Conservation (phyloP, 2,113 vertebrate species). For the Chaenocephalus aceratus region DNA sequence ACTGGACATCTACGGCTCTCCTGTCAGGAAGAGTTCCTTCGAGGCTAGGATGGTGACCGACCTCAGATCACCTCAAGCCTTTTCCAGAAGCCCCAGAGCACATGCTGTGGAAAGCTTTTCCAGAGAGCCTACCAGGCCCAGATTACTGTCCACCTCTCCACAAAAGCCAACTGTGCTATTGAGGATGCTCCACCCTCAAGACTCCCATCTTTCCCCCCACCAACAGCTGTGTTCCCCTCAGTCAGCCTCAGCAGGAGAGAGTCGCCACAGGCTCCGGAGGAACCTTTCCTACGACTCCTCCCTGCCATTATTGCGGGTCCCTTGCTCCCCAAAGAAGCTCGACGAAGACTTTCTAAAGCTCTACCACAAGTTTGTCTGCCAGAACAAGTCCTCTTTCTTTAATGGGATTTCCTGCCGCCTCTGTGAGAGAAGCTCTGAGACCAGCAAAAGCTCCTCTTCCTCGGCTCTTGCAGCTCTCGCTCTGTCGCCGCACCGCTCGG, state of each 20-base stretch:
- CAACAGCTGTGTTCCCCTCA: slow-evolving; percentile 18
- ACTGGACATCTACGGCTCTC: slow-evolving; percentile 25
- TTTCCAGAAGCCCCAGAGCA: slow-evolving; percentile 32
- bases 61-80: slow-evolving; percentile 39
- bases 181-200: slow-evolving; percentile 19
- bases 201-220: slow-evolving; percentile 7
- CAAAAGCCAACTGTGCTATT: neutral
- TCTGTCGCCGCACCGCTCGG: slow-evolving; percentile 74
- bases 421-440: slow-evolving; percentile 45
- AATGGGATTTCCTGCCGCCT: slow-evolving; percentile 52
- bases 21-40: slow-evolving; percentile 56
- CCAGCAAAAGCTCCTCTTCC: slow-evolving; percentile 20
- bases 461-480: slow-evolving; percentile 76
- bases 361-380: slow-evolving; percentile 81
- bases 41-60: slow-evolving; percentile 19
- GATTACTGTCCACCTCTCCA: neutral
- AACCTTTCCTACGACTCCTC: slow-evolving; percentile 56
- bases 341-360: slow-evolving; percentile 74
- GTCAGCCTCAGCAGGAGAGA: neutral
- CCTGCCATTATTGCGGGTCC: neutral
- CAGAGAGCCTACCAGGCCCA: slow-evolving; percentile 1
- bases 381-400: slow-evolving; percentile 28
- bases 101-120: neutral
- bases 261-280: slow-evolving; percentile 1
- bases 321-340: slow-evolving; percentile 30